Conservation (phyloP, 1,140 invertebrate genomes). For the Aphis craccivora region DNA sequence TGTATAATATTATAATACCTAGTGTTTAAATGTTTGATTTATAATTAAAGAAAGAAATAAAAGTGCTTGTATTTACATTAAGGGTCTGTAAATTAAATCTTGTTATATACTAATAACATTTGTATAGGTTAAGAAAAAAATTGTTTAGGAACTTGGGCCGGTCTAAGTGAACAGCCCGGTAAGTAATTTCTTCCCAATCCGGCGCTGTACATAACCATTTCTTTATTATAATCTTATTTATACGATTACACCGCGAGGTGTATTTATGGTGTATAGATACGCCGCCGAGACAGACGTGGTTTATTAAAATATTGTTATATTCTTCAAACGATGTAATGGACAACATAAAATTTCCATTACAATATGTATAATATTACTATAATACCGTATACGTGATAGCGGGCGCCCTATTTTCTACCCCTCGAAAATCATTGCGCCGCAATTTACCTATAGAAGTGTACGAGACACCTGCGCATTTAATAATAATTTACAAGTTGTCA, state of each 20-base stretch:
- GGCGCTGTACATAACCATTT: not conserved
- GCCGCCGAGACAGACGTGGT: not conserved
- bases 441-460: not conserved
- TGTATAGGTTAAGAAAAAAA: too few species aligned
- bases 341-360: constrained; percentile 37
- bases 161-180: too few species aligned
- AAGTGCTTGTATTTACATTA: too few species aligned
- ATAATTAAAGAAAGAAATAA: too few species aligned
- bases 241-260: not conserved
- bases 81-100: too few species aligned
- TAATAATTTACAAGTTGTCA: constrained; percentile 5
- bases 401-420: not conserved
- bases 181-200: too few species aligned
- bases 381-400: not conserved
- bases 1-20: too few species aligned
- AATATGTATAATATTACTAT: not conserved
- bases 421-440: not conserved
- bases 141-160: too few species aligned
- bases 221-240: not conserved
- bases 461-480: not conserved
- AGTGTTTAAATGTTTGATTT: too few species aligned
- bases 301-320: constrained; percentile 11
- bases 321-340: not conserved
- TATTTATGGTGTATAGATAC: not conserved
- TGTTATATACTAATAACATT: too few species aligned